Evolutionary conservation across 2,797 vertebrate genomes (phyloP).

Genomic region (Periparus ater): DNA sequence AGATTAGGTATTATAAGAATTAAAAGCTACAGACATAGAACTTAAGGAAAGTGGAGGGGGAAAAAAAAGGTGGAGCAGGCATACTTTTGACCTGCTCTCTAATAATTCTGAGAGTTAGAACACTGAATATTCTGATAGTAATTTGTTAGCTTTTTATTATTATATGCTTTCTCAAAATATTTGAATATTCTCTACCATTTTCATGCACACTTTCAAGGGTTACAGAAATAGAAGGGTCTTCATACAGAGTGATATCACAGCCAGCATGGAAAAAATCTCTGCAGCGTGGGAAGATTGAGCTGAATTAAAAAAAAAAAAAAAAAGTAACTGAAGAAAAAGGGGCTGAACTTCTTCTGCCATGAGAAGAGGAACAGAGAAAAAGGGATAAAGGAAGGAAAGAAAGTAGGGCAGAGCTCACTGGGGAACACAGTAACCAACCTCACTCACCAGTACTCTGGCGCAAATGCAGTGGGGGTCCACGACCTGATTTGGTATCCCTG

Average conservation of each 20-base stretch:
- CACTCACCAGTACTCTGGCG: background rate
- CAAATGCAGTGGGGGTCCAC: background rate
- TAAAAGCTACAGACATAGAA: background rate
- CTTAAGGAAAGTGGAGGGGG: background rate
- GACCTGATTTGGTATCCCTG: background rate
- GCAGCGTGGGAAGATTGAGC: background rate
- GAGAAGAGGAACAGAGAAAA: constrained; percentile 30
- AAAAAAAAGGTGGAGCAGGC: background rate
- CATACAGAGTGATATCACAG: background rate
- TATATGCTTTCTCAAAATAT: background rate
- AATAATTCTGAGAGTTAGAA: background rate
- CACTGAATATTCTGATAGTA: background rate
- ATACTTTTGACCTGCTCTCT: background rate
- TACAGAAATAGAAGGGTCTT: background rate
- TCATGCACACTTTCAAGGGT: background rate
- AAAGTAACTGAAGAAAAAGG: background rate
- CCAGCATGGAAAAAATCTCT: background rate
- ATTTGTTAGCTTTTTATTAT: background rate
- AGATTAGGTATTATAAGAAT: background rate
- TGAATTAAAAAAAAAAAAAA: background rate
- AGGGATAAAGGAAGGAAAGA: background rate
- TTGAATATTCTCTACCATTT: background rate
- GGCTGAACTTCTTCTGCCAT: background rate
- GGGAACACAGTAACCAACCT: constrained; percentile 28
- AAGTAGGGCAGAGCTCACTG: constrained; percentile 35